Evolutionary conservation across 1,140 invertebrate genomes (phyloP).

Genomic region (Drosophila saltans): DNA sequence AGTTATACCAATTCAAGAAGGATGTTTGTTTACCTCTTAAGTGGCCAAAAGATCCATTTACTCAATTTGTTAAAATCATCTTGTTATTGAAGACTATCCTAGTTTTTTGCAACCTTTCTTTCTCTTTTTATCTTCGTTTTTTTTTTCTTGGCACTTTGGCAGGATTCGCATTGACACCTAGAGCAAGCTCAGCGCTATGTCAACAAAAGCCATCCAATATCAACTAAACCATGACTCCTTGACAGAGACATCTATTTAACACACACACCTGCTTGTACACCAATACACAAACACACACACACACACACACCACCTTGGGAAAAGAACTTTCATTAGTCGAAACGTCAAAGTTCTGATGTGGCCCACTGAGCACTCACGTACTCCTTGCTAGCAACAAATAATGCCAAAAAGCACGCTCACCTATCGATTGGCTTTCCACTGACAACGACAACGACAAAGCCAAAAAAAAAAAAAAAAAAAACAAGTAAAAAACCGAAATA

Average conservation of each 20-base stretch:
- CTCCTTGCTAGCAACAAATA: constrained; percentile 18
- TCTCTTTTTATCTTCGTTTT: neutral
- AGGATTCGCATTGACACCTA: constrained; percentile 59
- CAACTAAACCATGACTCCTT: constrained; percentile 43
- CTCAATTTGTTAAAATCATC: too few species aligned
- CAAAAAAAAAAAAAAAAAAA: constrained; percentile 4
- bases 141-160: neutral
- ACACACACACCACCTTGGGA: constrained; percentile 19
- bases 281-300: neutral
- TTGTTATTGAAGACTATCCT: neutral
- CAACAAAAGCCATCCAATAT: constrained; percentile 67
- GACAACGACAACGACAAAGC: neutral
- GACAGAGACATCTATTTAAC: constrained; percentile 32
- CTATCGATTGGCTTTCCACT: constrained; percentile 17
- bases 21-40: too few species aligned
- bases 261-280: constrained; percentile 9
- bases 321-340: constrained; percentile 71
- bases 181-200: constrained; percentile 75
- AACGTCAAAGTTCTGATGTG: constrained; percentile 67
- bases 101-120: neutral
- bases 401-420: neutral
- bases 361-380: constrained; percentile 29
- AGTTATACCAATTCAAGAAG: too few species aligned
- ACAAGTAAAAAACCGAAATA: constrained; percentile 1
- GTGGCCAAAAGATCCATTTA: too few species aligned